Conservation (phyloP, 1,140 invertebrate species). For the Nasonia giraulti region DNA sequence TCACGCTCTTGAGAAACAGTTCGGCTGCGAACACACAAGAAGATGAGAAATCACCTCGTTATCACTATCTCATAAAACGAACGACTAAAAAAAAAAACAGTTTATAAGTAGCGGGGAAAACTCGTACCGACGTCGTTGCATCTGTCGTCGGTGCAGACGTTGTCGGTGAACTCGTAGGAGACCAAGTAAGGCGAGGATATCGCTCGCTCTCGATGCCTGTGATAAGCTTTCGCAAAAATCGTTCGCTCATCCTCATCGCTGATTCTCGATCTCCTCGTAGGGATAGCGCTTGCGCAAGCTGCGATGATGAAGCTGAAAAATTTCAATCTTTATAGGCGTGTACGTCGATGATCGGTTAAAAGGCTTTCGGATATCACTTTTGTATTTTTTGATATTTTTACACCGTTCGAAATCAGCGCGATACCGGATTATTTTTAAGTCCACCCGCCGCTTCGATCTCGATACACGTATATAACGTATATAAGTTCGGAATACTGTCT, state of each 20-base stretch:
- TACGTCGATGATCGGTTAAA: too few relatives aligned
- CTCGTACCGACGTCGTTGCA: slow-evolving; percentile 47
- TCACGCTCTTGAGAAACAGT: slow-evolving; percentile 43
- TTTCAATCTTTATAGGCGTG: too few relatives aligned
- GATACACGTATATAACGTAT: too few relatives aligned
- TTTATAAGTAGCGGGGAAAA: not conserved
- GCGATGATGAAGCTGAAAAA: slow-evolving; percentile 34
- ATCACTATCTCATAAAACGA: too few relatives aligned
- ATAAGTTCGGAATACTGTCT: too few relatives aligned
- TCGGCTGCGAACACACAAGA: slow-evolving; percentile 20
- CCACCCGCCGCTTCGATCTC: too few relatives aligned
- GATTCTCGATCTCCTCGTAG: not conserved
- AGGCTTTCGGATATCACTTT: too few relatives aligned
- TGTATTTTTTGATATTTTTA: too few relatives aligned
- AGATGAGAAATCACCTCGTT: not conserved
- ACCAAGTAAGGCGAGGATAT: slow-evolving; percentile 5
- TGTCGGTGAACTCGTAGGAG: slow-evolving; percentile 19
- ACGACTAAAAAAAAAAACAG: not conserved
- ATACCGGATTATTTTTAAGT: too few relatives aligned
- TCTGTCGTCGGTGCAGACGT: slow-evolving; percentile 25
- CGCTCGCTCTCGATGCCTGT: not conserved
- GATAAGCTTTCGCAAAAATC: slow-evolving; percentile 16
- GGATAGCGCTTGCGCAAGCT: slow-evolving; percentile 21
- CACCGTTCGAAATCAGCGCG: too few relatives aligned
- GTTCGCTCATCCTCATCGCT: slow-evolving; percentile 1